Conservation (phyloP, 2,888 invertebrate genomes). For the Conomelus anceps region DNA sequence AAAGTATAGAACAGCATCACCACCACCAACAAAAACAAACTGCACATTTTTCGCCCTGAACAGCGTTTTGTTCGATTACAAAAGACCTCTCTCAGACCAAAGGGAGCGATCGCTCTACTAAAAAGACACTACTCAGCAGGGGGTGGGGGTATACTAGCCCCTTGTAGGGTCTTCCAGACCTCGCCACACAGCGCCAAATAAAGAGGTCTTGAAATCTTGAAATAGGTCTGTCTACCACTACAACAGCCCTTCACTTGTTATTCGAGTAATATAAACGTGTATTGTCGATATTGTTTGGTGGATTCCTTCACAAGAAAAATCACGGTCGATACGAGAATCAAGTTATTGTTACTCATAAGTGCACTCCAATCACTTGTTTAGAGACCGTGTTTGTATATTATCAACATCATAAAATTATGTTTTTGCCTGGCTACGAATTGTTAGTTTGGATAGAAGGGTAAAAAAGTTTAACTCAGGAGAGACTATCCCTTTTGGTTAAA, state of each 20-base stretch:
- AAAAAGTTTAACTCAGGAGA: too few species aligned
- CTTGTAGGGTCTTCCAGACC: neutral
- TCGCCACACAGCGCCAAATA: neutral
- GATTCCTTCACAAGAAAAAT: neutral
- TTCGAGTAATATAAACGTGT: neutral
- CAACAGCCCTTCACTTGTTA: neutral
- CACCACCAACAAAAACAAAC: slow-evolving; percentile 1
- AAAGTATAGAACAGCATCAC: neutral
- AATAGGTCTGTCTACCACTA: neutral
- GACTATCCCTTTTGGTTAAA: too few species aligned
- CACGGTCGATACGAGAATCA: neutral
- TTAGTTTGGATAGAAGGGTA: too few species aligned
- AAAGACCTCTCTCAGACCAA: neutral
- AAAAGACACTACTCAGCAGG: neutral
- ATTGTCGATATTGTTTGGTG: too few species aligned
- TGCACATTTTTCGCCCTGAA: neutral
- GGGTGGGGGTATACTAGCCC: neutral
- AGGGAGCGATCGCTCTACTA: neutral
- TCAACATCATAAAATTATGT: too few species aligned
- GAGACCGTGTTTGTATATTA: too few species aligned
- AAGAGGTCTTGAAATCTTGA: neutral
- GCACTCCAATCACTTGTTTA: too few species aligned
- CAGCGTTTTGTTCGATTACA: neutral
- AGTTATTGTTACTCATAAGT: neutral
- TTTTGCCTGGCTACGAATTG: too few species aligned